Conservation (phyloP, 1,140 invertebrate species). For the Panagrolaimus sp. region DNA sequence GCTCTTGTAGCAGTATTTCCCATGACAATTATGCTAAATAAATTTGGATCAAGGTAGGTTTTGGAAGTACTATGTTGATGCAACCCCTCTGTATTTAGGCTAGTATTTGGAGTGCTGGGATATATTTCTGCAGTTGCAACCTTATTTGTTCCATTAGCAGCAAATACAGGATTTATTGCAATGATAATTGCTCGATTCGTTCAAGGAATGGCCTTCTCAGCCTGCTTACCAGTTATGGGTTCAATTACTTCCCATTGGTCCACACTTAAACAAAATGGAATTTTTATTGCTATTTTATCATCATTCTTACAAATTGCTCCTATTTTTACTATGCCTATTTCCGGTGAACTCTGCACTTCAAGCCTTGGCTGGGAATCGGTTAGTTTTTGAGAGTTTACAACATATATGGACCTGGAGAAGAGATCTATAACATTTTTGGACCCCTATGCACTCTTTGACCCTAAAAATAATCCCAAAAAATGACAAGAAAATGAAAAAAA, state of each 20-base stretch:
- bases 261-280: conserved; percentile 43
- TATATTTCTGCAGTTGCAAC: conserved; percentile 45
- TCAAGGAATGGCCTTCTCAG: conserved; percentile 37
- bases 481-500: too few species aligned
- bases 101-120: conserved; percentile 37
- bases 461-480: too few species aligned
- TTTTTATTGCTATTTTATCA: conserved; percentile 43
- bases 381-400: too few species aligned
- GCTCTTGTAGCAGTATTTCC: conserved; percentile 53
- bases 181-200: conserved; percentile 48
- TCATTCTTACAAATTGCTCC: conserved; percentile 47
- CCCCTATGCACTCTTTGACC: too few species aligned
- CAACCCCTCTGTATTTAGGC: too few species aligned
- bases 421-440: too few species aligned
- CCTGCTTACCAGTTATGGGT: conserved; percentile 44
- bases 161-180: conserved; percentile 32
- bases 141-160: conserved; percentile 41
- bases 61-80: too few species aligned
- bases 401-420: too few species aligned
- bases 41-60: conserved; percentile 43
- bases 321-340: conserved; percentile 48
- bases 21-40: conserved; percentile 47
- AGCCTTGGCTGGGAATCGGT: conserved; percentile 35
- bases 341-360: conserved; percentile 45
- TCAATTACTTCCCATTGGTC: conserved; percentile 44